phyloP scores from a whole-genome alignment of 2,888 invertebrate genomes.

The Antheraea yamamai region DNA sequence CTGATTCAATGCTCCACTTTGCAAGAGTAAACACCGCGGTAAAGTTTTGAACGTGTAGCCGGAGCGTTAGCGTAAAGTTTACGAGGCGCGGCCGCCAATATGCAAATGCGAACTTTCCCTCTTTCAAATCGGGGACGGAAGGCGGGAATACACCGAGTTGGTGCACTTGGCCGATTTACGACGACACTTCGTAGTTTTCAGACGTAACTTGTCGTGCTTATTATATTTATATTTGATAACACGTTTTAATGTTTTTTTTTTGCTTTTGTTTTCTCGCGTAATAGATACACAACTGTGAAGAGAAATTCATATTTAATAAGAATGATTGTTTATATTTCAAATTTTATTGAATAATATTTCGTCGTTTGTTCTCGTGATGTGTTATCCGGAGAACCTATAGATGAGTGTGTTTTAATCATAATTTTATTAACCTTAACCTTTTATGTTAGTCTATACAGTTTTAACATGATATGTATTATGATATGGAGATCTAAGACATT shows the following conservation, averaged over 20 bases:
- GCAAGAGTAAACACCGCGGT: background rate
- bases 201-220: conserved; percentile 54
- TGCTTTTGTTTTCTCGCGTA: background rate
- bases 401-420: too few relatives aligned
- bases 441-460: too few relatives aligned
- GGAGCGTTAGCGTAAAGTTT: conserved; percentile 41
- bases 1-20: background rate
- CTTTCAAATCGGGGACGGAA: conserved; percentile 45
- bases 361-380: background rate
- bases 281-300: background rate
- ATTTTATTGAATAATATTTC: background rate
- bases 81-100: conserved; percentile 52
- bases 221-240: conserved; percentile 19
- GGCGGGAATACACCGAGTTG: conserved; percentile 34
- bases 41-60: conserved; percentile 7
- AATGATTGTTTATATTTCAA: background rate
- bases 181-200: conserved; percentile 53
- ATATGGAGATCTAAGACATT: background rate
- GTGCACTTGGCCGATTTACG: conserved; percentile 78
- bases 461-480: background rate
- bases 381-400: background rate
- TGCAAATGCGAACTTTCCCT: conserved; percentile 78
- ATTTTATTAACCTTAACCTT: too few relatives aligned
- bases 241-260: background rate
- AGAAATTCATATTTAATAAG: background rate